These are phyloP conservation scores for Smittia sp. DNA, from an alignment of 2,888 invertebrate genomes.

Conservation along the genomic window DNA sequence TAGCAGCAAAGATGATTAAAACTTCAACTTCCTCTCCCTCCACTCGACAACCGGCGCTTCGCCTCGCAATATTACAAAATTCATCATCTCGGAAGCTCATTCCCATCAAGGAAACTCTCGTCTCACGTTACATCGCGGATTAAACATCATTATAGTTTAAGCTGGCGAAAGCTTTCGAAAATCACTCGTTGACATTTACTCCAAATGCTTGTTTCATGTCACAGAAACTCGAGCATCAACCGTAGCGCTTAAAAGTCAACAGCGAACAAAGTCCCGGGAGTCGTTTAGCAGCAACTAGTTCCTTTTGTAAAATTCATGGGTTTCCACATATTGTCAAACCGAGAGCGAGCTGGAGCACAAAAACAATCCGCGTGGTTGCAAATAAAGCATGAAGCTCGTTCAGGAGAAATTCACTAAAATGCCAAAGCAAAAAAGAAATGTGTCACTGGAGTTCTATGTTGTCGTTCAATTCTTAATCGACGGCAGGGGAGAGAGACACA, in stretches of 20 bases:
- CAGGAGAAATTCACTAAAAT: background rate
- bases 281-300: conserved; percentile 5
- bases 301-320: background rate
- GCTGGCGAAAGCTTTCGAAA: conserved; percentile 12
- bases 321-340: no score
- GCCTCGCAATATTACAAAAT: background rate
- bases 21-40: background rate
- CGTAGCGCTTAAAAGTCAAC: background rate
- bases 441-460: conserved; percentile 30
- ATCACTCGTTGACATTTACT: conserved; percentile 23
- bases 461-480: conserved; percentile 38
- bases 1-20: conserved; percentile 4
- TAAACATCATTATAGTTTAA: conserved; percentile 29
- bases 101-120: background rate
- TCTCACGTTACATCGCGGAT: conserved; percentile 25
- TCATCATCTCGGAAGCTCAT: background rate
- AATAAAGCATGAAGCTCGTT: background rate
- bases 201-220: background rate
- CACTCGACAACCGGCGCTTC: background rate
- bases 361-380: background rate
- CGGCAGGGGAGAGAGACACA: background rate
- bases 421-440: conserved; percentile 1
- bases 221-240: background rate
- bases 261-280: background rate
- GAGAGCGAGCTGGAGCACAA: no score